Conservation (phyloP, 2,113 vertebrate species). For the Corythornis vintsioides region DNA sequence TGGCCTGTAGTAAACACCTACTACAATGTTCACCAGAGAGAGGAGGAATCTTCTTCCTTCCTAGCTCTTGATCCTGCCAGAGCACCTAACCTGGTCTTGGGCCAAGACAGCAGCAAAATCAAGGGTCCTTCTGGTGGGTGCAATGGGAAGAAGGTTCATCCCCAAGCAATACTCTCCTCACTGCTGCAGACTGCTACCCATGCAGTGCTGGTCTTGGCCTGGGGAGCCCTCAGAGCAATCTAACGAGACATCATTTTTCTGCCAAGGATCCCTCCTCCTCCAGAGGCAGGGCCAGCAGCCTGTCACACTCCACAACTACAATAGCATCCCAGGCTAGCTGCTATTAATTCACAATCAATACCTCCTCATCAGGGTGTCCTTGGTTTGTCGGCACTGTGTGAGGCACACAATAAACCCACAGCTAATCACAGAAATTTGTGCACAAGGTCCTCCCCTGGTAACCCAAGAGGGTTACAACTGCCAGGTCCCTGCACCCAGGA, state of each 20-base stretch:
- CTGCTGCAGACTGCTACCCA: neutral
- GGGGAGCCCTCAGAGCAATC: accelerated
- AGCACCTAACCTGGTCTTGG: neutral
- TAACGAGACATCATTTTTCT: neutral
- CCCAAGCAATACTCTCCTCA: accelerated
- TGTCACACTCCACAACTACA: accelerated
- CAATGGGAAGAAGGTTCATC: neutral
- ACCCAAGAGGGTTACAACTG: accelerated
- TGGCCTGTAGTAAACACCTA: too few relatives aligned
- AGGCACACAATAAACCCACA: accelerated
- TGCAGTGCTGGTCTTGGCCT: accelerated
- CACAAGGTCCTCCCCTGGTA: neutral
- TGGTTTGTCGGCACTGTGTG: neutral
- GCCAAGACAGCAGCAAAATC: neutral
- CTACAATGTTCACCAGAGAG: too few relatives aligned
- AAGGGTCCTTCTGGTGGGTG: neutral
- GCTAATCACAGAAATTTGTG: neutral
- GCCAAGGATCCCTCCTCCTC: neutral
- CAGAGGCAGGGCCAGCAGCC: neutral
- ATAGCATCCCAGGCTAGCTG: neutral
- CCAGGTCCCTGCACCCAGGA: neutral
- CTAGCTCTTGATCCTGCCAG: too few relatives aligned
- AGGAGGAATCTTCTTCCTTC: neutral
- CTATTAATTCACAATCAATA: neutral
- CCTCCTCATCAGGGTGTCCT: neutral